These are phyloP conservation scores for Rhagonycha lutea DNA, from an alignment of 2,888 invertebrate species.

Conservation along the genomic window DNA sequence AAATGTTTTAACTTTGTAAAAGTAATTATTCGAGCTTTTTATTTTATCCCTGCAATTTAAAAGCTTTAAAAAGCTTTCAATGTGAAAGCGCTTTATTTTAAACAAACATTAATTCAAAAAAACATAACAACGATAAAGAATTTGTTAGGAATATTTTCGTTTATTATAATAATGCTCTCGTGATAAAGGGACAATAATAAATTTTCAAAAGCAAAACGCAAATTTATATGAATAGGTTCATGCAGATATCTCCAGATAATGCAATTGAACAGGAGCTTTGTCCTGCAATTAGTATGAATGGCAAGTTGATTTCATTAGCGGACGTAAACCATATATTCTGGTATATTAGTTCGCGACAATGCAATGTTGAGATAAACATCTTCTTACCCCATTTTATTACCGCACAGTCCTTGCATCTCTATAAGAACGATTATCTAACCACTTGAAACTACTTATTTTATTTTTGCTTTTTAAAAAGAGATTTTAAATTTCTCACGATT, in stretches of 20 bases:
- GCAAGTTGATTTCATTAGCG: slow-evolving; percentile 10
- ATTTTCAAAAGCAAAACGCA: slow-evolving; percentile 4
- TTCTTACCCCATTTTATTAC: background rate
- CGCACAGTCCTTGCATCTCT: background rate
- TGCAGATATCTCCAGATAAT: slow-evolving; percentile 14
- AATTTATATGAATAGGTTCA: slow-evolving; percentile 8
- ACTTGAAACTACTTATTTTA: background rate
- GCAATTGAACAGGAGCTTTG: slow-evolving; percentile 19
- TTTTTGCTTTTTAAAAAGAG: background rate
- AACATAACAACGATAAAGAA: background rate
- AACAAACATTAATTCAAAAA: background rate
- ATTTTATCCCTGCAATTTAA: background rate
- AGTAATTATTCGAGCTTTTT: background rate
- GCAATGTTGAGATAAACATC: background rate
- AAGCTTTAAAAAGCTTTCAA: background rate
- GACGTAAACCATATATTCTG: background rate
- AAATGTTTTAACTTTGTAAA: background rate
- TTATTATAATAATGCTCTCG: slow-evolving; percentile 14
- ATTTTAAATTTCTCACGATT: background rate
- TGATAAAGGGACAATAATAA: background rate
- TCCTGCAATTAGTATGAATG: slow-evolving; percentile 15
- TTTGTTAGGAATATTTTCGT: background rate
- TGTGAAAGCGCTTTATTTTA: background rate
- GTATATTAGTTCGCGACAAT: background rate
- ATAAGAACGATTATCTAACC: background rate